Base-by-base conservation (phyloP, 2,888 invertebrate genomes). In the Poecilus cupreus region DNA sequence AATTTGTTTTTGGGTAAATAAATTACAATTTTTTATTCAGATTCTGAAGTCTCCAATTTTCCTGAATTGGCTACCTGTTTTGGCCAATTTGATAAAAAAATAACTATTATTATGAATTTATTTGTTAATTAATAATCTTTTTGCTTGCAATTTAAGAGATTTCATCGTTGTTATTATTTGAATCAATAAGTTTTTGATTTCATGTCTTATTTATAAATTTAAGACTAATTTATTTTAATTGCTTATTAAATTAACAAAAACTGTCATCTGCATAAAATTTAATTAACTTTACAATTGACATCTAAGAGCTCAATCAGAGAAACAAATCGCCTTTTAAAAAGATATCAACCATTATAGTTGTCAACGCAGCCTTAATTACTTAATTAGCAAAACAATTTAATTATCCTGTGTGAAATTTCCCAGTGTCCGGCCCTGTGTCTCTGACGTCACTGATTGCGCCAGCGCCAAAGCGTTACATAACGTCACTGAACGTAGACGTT, bases 251-350 rank as follows among this genome's bases (percentile, higher is more conserved):
- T 32, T 1, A 32, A 32, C 24, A 60, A 60, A 60, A 54, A 10
- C 10, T 60, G 54, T 60, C 26, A 60, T 26, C 60, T 13, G 11
- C 60, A 26, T 60, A 60, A 60, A 60, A 60, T 60, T 60, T 60
- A 60, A 60, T 60, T 24, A 60, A 60, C 26, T 57, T 57, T 24
- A 57, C 24, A 57, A 57, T 57, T 57, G 26, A 60, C 60, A 60
- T 26, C n/a, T 60, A 3, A 26, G 11, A 13, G 10, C 60, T 60
- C 60, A 60, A 26, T 60, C 24, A 13, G 26, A 60, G 26, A 60
- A 60, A 60, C 60, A n/a, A 60, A 60, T 60, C 60, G 60, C n/a
- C 60, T 60, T 26, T 60, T 60, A 60, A 60, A 26, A n/a, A 22
- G 60, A 24, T 26, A 26, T 18, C 26, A n/a, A 60, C 13, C 10